phyloP scores from a whole-genome alignment of 1,140 invertebrate species.

The Eurosta solidaginis region DNA sequence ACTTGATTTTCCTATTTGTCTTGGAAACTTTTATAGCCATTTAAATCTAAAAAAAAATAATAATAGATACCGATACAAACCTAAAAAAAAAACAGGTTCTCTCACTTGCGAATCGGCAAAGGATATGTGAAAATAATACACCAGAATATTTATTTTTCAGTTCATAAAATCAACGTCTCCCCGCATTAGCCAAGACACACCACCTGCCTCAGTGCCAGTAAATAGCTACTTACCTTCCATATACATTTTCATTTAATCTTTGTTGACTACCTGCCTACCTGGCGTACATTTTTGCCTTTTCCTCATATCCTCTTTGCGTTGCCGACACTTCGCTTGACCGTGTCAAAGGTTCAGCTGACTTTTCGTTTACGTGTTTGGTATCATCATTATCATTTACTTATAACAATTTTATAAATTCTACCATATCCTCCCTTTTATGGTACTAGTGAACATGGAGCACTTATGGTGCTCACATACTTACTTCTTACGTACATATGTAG shows the following conservation, averaged over 20 bases:
- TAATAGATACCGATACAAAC: not conserved
- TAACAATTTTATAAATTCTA: not conserved
- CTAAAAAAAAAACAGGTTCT: not conserved
- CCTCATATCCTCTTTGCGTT: not conserved
- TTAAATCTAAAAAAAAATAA: not conserved
- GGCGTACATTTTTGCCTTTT: not conserved
- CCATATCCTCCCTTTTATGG: not conserved
- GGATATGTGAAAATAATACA: not conserved
- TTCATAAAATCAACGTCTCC: too few species aligned
- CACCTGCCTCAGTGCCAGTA: not conserved
- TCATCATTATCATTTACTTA: not conserved
- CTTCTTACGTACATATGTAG: not conserved
- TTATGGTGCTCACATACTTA: not conserved
- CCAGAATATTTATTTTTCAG: not conserved
- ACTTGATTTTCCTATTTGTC: too few species aligned
- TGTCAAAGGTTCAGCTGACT: constrained; percentile 13
- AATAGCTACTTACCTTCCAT: too few species aligned
- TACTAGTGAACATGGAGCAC: not conserved
- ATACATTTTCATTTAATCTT: too few species aligned
- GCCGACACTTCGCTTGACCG: not conserved
- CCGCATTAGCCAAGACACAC: too few species aligned
- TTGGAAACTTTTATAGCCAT: not conserved
- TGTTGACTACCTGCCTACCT: not conserved
- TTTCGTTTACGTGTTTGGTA: not conserved
- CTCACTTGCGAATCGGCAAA: not conserved